phyloP scores from a whole-genome alignment of 2,888 invertebrate species.

The Scelioninae gen. 1 region DNA sequence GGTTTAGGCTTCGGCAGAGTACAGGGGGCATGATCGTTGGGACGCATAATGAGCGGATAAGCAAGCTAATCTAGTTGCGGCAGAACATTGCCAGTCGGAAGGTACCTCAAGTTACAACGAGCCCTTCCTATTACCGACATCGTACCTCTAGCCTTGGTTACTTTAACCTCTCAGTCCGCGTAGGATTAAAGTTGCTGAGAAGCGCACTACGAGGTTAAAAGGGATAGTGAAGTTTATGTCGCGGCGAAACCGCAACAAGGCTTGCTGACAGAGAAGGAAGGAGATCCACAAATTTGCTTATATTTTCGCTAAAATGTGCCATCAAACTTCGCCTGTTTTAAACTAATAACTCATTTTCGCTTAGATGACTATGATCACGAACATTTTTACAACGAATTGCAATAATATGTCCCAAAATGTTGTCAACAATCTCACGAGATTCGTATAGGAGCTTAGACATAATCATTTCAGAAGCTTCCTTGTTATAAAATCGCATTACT shows the following conservation, averaged over 20 bases:
- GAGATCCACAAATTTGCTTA: conserved; percentile 11
- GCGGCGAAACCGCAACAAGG: conserved; percentile 17
- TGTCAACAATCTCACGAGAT: no score
- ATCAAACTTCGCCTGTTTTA: not conserved
- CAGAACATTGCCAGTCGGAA: conserved; percentile 72
- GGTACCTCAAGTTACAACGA: conserved; percentile 62
- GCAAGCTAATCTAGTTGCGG: conserved; percentile 76
- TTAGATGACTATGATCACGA: not conserved
- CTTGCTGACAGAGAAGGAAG: conserved; percentile 7
- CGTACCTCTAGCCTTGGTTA: conserved; percentile 43
- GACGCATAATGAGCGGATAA: conserved; percentile 78
- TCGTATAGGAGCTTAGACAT: not conserved
- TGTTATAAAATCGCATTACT: conserved; percentile 8
- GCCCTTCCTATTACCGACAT: conserved; percentile 17
- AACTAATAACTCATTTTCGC: not conserved
- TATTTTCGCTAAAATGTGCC: not conserved
- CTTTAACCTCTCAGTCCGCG: conserved; percentile 30
- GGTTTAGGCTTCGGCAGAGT: conserved; percentile 37
- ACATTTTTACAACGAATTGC: no score
- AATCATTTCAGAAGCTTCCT: not conserved
- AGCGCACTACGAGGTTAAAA: conserved; percentile 23
- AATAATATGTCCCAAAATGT: no score
- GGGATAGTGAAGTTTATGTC: conserved; percentile 26
- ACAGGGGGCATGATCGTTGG: conserved; percentile 71
- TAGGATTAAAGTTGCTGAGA: conserved; percentile 67